Conservation (phyloP, 2,113 vertebrate genomes). For the Helogale parvula region DNA sequence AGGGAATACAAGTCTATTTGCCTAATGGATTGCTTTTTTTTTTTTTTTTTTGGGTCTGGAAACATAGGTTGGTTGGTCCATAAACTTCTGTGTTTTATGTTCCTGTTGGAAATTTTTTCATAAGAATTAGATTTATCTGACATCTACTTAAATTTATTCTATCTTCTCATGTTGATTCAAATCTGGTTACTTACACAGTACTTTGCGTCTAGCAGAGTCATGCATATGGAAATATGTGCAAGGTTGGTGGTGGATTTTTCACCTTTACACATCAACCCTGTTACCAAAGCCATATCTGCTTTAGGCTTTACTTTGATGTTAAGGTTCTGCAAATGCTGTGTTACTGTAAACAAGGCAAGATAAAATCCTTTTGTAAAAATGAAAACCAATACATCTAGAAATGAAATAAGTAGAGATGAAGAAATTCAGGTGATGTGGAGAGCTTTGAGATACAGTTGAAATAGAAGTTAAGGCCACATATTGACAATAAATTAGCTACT, state of each 20-base stretch:
- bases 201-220: background rate
- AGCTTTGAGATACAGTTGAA: background rate
- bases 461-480: background rate
- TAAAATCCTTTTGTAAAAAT: background rate
- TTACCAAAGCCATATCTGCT: background rate
- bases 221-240: background rate
- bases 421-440: background rate
- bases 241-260: background rate
- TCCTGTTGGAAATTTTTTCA: background rate
- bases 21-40: background rate
- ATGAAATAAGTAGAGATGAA: background rate
- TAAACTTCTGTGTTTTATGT: conserved; percentile 15
- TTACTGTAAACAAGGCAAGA: background rate
- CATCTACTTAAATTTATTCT: conserved; percentile 28
- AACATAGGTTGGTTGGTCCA: background rate
- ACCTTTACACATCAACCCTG: background rate
- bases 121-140: background rate
- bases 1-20: background rate
- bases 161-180: background rate
- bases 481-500: background rate
- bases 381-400: background rate
- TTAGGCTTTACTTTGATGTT: background rate
- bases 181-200: background rate
- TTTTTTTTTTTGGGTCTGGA: background rate
- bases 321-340: background rate